phyloP scores from a whole-genome alignment of 2,113 vertebrate species.

The Elachura formosa region DNA sequence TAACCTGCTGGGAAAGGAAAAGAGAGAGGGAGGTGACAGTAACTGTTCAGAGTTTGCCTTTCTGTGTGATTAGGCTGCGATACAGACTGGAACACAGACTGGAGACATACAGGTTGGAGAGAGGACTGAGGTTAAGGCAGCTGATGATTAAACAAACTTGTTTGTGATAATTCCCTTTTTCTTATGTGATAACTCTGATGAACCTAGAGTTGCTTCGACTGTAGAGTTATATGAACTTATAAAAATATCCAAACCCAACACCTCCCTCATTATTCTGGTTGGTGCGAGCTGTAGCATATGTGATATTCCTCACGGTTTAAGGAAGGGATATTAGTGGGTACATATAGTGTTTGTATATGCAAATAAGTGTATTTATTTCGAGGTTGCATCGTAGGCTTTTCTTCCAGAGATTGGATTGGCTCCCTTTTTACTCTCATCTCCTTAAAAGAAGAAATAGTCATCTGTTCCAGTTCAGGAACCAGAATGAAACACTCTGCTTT shows the following conservation, averaged over 20 bases:
- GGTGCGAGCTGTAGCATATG: conserved; percentile 38
- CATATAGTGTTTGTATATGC: not conserved
- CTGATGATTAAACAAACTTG: not conserved
- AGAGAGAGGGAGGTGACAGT: conserved; percentile 3
- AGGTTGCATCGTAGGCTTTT: not conserved
- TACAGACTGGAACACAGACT: not conserved
- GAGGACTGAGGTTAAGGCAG: not conserved
- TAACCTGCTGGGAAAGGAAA: conserved; percentile 22
- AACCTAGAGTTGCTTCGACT: conserved; percentile 18
- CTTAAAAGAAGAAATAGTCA: not conserved
- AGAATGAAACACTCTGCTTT: conserved; percentile 8
- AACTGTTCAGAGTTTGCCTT: not conserved
- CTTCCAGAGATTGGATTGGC: not conserved
- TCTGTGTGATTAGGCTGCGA: not conserved
- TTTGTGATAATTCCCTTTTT: not conserved
- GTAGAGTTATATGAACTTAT: not conserved
- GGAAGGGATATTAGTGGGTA: conserved; percentile 20
- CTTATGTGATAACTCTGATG: not conserved
- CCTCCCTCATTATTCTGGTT: conserved; percentile 26
- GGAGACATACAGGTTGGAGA: not conserved
- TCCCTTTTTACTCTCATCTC: not conserved
- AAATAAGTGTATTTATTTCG: conserved; percentile 32
- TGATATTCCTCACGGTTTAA: not conserved
- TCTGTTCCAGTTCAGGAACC: not conserved
- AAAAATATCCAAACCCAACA: conserved; percentile 33